These are phyloP conservation scores for Drosophila lacertosa DNA, from an alignment of 1,140 invertebrate species.

Conservation along the genomic window DNA sequence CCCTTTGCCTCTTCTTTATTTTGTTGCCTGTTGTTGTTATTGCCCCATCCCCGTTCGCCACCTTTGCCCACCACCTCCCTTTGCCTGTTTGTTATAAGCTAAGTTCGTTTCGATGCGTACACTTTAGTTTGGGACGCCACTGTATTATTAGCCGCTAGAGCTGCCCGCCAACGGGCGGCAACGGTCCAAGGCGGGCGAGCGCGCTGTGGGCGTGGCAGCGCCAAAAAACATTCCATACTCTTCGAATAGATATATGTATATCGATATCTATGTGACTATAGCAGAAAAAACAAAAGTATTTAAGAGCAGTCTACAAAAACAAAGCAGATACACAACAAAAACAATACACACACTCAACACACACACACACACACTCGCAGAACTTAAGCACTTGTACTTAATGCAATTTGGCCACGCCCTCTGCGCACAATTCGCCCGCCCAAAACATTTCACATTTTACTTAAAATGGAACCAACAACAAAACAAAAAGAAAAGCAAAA, in stretches of 20 bases:
- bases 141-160: conserved; percentile 55
- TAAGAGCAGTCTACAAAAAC: conserved; percentile 17
- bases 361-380: conserved; percentile 21
- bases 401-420: conserved; percentile 69
- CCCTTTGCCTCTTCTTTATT: conserved; percentile 50
- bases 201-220: conserved; percentile 63
- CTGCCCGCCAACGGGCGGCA: conserved; percentile 17
- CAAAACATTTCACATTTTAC: conserved; percentile 66
- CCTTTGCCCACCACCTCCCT: conserved; percentile 1
- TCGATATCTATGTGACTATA: conserved; percentile 1
- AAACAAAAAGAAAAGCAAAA: too few relatives aligned
- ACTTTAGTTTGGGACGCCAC: conserved; percentile 66
- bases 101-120: conserved; percentile 66
- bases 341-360: conserved; percentile 17
- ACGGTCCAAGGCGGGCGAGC: conserved; percentile 65
- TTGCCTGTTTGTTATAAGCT: conserved; percentile 68
- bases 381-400: conserved; percentile 79
- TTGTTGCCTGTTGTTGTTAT: conserved; percentile 80
- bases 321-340: not conserved
- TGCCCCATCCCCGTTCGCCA: conserved; percentile 4
- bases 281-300: conserved; percentile 51
- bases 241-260: conserved; percentile 16
- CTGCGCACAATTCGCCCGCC: conserved; percentile 36
- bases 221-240: conserved; percentile 67
- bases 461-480: conserved; percentile 74